Base-by-base conservation (phyloP, 2,113 vertebrate genomes). In the Spizaetus ornatus region DNA sequence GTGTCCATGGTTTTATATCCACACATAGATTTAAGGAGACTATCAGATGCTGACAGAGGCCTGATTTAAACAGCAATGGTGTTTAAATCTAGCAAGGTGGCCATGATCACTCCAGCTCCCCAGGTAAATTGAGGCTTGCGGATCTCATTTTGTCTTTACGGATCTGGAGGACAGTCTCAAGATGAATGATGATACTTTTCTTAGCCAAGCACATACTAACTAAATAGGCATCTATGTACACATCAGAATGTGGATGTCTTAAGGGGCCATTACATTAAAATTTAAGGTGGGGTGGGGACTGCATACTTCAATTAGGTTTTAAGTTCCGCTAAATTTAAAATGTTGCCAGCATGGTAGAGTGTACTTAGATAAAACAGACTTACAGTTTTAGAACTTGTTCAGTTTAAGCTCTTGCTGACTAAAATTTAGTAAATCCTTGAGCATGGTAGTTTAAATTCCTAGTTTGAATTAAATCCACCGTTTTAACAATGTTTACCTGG, bases 1-100 rank as follows among this genome's bases (percentile, higher is more conserved):
- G 72, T 79, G 88, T 78, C 74, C 58, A 70, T 40, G 82, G 20
- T 95, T 96, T 95, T 97, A 97, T 91, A 91, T 45, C 82, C 70
- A 80, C 62, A 31, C 42, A 82, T 77, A 89, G 91, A 93, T 97
- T 95, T 94, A 96, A 87, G 66, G 52, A 93, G 34, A 91, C 93
- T 88, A 90, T 95, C 87, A 94, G 70, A 80, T 38, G 82, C 82
- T 94, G 93, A 86, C 92, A 96, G 87, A 73, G 42, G 53, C 58
- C 74, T 95, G 87, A 96, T 95, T 91, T 97, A 97, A 94, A 86
- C 48, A 95, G 95, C 78, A 66, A 9, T 70, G 67, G 72, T 81
- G 63, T 83, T 91, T 86, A 83, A 96, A 90, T 91, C 92, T 93
- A 77, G 45, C 45, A 80, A 90, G 82, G 71, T 88, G 82, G 82